Evolutionary conservation across 2,888 invertebrate species (phyloP), one percentile per base, ranked within the genome.

Genomic region (Eubasilissa splendida): DNA sequence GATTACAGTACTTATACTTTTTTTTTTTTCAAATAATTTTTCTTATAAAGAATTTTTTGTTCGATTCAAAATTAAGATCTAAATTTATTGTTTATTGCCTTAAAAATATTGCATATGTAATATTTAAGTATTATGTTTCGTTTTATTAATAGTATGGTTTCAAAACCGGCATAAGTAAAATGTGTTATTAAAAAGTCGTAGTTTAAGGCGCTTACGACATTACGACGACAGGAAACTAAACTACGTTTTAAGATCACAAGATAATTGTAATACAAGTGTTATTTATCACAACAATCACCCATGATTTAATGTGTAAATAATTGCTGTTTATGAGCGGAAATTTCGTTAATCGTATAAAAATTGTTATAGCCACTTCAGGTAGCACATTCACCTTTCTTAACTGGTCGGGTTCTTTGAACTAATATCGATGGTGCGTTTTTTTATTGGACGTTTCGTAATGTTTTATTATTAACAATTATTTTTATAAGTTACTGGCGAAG

Each of bases 251-350:
- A 58, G 59, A 59, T 59, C 33, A 42, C 42, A 33, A 58, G 74
- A 74, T 74, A 76, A 42, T 42, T 42, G 42, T 42, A 42, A 52
- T 31, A 52, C 52, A 50, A 59, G 75, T 22, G 50, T 22, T 5
- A 63, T 76, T 75, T 76, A 76, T 76, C 75, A 63, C 52, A 63
- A 60, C 75, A 60, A 59, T 73, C 50, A 68, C 71, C 71, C 53
- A 71, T 71, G 54, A 71, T 71, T 71, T 71, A 31, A 71, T 71
- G 81, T 81, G 81, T 76, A 70, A 76, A 81, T 81, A 81, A 81
- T 81, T 81, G 56, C 81, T 63, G 63, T 66, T 60, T 77, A 65
- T 65, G 73, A 73, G 71, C 74, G 79, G 79, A 79, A 65, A 79
- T 79, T 79, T 79, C 63, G 74, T 63, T 74, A 79, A 78, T 79